Percentiles rank a stretch among this genome's conserved stretches.
These are phyloP conservation scores for Polydrusus cervinus DNA, from an alignment of 2,888 invertebrate species.

Conservation along the genomic window DNA sequence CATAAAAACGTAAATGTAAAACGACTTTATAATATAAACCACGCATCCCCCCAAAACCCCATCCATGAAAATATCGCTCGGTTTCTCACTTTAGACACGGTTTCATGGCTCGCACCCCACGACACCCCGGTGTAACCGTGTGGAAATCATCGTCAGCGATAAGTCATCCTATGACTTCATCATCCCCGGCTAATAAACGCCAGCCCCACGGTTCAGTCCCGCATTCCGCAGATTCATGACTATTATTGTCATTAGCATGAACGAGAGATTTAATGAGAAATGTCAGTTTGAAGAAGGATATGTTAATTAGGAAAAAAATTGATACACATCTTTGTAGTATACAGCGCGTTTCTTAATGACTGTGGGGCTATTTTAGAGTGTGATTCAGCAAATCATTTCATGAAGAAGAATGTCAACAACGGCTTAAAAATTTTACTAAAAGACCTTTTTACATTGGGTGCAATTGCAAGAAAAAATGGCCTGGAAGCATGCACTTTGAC, in stretches of 20 bases:
- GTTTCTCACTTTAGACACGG: conserved; percentile 49
- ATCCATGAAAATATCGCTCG: conserved; percentile 24
- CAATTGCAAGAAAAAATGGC: too few species aligned
- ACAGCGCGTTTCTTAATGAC: too few species aligned
- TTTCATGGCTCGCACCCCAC: conserved; percentile 51
- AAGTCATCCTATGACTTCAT: conserved; percentile 68
- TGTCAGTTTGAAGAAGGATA: not conserved
- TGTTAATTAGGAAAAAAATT: conserved; percentile 3
- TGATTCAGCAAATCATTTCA: too few species aligned
- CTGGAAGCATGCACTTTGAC: too few species aligned
- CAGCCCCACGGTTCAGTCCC: conserved; percentile 52
- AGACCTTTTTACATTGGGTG: too few species aligned
- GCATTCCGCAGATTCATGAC: conserved; percentile 29
- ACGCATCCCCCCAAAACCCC: conserved; percentile 23
- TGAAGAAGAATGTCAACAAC: too few species aligned
- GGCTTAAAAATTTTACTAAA: too few species aligned
- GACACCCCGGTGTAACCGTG: conserved; percentile 66
- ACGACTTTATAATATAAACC: not conserved
- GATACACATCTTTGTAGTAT: not conserved
- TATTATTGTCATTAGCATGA: conserved; percentile 23
- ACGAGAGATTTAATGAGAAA: conserved; percentile 13
- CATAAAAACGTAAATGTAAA: too few species aligned
- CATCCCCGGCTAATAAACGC: conserved; percentile 67
- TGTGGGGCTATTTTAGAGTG: too few species aligned
- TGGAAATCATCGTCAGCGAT: conserved; percentile 70